Evolutionary conservation across 1,140 invertebrate species (phyloP).

Genomic region (Sycobia sp.): DNA sequence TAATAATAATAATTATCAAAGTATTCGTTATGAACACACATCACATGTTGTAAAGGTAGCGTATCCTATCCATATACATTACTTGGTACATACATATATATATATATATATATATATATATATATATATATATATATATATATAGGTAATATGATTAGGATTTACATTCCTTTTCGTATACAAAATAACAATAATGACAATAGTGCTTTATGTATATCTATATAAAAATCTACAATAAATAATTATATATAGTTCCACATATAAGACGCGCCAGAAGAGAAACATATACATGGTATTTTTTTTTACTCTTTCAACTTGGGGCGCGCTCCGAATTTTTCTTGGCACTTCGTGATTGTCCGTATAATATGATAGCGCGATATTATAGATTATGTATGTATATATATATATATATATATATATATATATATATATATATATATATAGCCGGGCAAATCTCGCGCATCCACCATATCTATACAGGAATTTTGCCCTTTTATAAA

Average conservation of each 20-base stretch:
- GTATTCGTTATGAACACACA: conserved; percentile 44
- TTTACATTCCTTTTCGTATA: conserved; percentile 28
- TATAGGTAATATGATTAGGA: conserved; percentile 19
- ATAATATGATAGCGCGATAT: conserved; percentile 28
- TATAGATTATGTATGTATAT: too few relatives aligned
- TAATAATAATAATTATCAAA: conserved; percentile 36
- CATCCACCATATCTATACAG: too few relatives aligned
- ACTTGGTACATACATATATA: too few relatives aligned
- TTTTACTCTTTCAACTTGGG: background rate
- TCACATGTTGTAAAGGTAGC: conserved; percentile 42
- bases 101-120: too few relatives aligned
- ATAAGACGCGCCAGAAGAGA: background rate
- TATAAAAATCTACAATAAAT: conserved; percentile 35
- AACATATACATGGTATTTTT: background rate
- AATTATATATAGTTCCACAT: conserved; percentile 12
- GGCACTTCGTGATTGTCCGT: conserved; percentile 46
- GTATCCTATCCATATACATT: too few relatives aligned
- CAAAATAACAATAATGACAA: conserved; percentile 36
- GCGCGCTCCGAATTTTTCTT: conserved; percentile 35
- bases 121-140: too few relatives aligned
- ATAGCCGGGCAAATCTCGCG: too few relatives aligned
- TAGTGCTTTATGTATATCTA: conserved; percentile 24
- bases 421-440: too few relatives aligned
- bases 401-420: too few relatives aligned
- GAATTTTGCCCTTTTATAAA: too few relatives aligned